Evolutionary conservation across 2,797 vertebrate species (phyloP), one percentile per base, ranked within the genome.

Genomic region (Gobio occitaniae): DNA sequence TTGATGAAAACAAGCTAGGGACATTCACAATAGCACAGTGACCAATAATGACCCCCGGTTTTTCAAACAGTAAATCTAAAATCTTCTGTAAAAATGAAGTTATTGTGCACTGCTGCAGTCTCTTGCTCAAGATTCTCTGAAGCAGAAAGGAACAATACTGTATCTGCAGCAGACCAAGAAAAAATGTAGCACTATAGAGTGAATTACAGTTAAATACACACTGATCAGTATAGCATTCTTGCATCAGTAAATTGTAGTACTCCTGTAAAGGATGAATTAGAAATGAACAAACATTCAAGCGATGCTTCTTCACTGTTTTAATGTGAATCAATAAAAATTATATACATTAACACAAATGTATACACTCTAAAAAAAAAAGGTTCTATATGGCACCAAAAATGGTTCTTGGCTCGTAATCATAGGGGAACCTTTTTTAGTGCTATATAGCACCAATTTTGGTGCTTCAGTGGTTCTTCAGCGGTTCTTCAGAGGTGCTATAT

Each of bases 41-140:
- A 61, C 80, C 38, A 61, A 47, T 44, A 59, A 59, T 4, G 66
- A 81, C 6, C 66, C 50, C 16, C 0, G 0, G 5, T 50, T 80
- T 80, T 80, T 71, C 16, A 47, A 71, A 71, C 41, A 72, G 12
- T 61, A 36, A 48, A 61, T 74, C 41, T 63, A 11, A 63, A 80
- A 54, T 69, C 9, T 54, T 80, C 13, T 12, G 21, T 44, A 69
- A 80, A 80, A 54, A 36, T 48, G 2, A 11, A 82, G 48, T 48
- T 36, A 63, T 81, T 59, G 50, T 32, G 21, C 7, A 41, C 9
- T 16, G 32, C 38, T 71, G n/a, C 38, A 44, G 38, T 17, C 38
- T 59, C 10, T 56, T 38, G 12, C 78, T n/a, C 48, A 48, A 68
- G 3, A 80, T 21, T 80, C n/a, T 29, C 32, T 19, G 21, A 56